Percentiles rank a stretch among this genome's conserved stretches.
Evolutionary conservation across 1,140 invertebrate species (phyloP).

Genomic region (Heliothis virescens): DNA sequence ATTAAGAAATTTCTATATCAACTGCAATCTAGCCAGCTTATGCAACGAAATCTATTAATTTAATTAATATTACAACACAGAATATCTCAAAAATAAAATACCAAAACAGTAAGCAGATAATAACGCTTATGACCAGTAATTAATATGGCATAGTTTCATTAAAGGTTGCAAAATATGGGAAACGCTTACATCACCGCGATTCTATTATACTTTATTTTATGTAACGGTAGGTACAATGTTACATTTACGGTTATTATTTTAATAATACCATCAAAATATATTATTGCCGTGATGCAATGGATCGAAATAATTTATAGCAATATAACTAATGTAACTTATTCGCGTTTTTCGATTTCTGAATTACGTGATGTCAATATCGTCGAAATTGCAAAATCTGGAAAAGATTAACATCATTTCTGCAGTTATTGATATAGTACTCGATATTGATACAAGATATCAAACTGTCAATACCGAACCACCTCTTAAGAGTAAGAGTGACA

Average conservation of each 20-base stretch:
- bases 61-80: conserved; percentile 28
- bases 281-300: conserved; percentile 39
- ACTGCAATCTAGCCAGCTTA: conserved; percentile 13
- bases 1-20: conserved; percentile 29
- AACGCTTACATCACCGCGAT: conserved; percentile 43
- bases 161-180: conserved; percentile 49
- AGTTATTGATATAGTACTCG: conserved; percentile 4
- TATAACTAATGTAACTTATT: conserved; percentile 30
- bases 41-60: conserved; percentile 6
- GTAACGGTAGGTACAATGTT: conserved; percentile 42
- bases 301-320: conserved; percentile 31
- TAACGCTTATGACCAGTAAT: conserved; percentile 43
- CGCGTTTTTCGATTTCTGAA: conserved; percentile 16
- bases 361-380: conserved; percentile 35
- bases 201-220: conserved; percentile 48
- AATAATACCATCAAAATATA: conserved; percentile 49
- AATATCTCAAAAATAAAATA: conserved; percentile 40
- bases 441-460: conserved; percentile 8
- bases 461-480: conserved; percentile 8
- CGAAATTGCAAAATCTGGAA: not conserved
- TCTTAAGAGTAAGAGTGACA: not conserved
- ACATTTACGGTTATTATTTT: conserved; percentile 48
- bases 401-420: conserved; percentile 5
- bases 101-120: conserved; percentile 18
- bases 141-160: conserved; percentile 46